Evolutionary conservation across 1,140 invertebrate species (phyloP).

Genomic region (Scaptomyza hsui): DNA sequence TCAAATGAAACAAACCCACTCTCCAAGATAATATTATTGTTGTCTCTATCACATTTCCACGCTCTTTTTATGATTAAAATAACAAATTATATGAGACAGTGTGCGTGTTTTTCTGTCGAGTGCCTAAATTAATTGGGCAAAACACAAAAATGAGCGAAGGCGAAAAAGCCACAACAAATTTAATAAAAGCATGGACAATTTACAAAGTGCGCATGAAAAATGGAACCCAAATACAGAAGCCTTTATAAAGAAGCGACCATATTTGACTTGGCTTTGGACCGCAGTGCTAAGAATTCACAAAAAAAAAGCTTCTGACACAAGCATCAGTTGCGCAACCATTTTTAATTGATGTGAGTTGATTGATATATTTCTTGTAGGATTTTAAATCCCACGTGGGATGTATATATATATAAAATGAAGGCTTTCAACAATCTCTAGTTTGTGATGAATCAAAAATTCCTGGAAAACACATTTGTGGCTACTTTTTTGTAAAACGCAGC

Average conservation of each 20-base stretch:
- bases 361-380: neutral
- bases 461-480: too few species aligned
- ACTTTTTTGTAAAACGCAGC: too few species aligned
- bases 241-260: neutral
- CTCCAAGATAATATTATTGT: constrained; percentile 57
- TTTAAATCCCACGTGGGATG: too few species aligned
- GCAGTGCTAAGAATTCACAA: constrained; percentile 16
- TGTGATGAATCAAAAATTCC: too few species aligned
- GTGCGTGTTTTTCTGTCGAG: constrained; percentile 16
- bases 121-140: constrained; percentile 75
- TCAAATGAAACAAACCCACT: constrained; percentile 30
- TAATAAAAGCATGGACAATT: constrained; percentile 74
- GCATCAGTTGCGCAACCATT: constrained; percentile 11
- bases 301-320: constrained; percentile 17
- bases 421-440: too few species aligned
- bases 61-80: constrained; percentile 77
- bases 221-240: neutral
- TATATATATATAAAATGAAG: too few species aligned
- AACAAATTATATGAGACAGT: constrained; percentile 32
- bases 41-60: constrained; percentile 64
- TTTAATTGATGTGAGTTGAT: constrained; percentile 19
- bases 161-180: constrained; percentile 59
- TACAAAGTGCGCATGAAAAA: constrained; percentile 21
- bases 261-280: constrained; percentile 45
- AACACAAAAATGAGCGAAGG: constrained; percentile 49